Base-by-base conservation (phyloP, 1,140 invertebrate genomes). In the Caenorhabditis inopinata region DNA sequence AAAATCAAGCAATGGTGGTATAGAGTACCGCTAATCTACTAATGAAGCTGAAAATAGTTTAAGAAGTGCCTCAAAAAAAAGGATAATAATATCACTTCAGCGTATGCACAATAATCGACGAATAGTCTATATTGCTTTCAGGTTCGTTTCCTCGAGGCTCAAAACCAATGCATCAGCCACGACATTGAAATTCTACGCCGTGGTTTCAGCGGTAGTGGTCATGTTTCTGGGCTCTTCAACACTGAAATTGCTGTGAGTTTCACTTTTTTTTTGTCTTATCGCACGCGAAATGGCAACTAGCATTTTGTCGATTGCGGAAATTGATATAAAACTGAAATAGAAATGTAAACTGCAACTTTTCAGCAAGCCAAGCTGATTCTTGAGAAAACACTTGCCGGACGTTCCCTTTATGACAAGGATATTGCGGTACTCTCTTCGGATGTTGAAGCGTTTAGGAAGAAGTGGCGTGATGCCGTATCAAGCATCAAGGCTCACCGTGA, bases 131-230 rank as follows among this genome's bases (percentile, higher is more conserved):
- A 42, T 42, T 42, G 38, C n/a, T n/a, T n/a, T n/a, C 38, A 75
- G 74, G 74, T 75, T 18, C 74, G 74, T 35, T 75, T 75, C 45
- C 74, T 75, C 12, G 74, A 75, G 48, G 74, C 74, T 75, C 74
- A 75, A 51, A 75, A 75, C 6, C 74, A 35, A 47, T 48, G 45
- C 12, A 42, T 75, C 45, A 48, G 45, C 45, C 47, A 47, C 25
- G 74, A 75, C 18, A 47, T 75, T 25, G 74, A 75, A 16, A 42
- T 75, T 18, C 45, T 75, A 9, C 45, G 74, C 21, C 42, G 45
- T 35, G 74, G 74, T 29, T 75, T 75, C 74, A 48, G 45, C 35
- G 74, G 74, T 16, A 32, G 27, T 25, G 74, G 74, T 21, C 45
- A 48, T 21, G 45, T 68, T 18, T 68, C 58, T 21, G 58, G 58